Base-by-base conservation (phyloP, 2,113 vertebrate genomes). In the Buteo buteo region DNA sequence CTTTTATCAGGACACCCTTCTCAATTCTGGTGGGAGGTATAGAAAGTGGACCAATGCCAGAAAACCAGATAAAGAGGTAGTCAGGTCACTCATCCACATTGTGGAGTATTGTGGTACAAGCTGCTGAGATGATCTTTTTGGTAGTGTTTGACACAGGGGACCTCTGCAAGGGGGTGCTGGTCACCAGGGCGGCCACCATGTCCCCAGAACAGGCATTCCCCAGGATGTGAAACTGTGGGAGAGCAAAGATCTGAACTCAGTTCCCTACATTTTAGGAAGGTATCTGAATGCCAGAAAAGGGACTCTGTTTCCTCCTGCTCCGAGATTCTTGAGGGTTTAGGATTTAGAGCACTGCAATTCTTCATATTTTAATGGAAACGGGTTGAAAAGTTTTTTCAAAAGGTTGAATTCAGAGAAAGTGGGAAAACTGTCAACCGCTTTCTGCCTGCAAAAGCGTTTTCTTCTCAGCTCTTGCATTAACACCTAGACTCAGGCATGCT, bases 1-100 rank as follows among this genome's bases (percentile, higher is more conserved):
- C 15, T 72, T 59, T 86, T 78, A 44, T 59, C 31, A 76, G 20
- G 38, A 45, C 2, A 29, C 2, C 24, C 10, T 57, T 70, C 34
- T 67, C 4, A 3, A 0, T 47, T 54, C 29, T 38, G 4, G 2
- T n/a, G 7, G 21, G 31, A 69, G 10, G 3, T n/a, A 36, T 10
- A 42, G 47, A 34, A 79, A 47, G 13, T 2, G 6, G 4, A 18
- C 1, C 17, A 42, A 0, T 18, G 17, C 13, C 38, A 84, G 55
- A 74, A 78, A 86, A 11, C 0, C 59, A 71, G 50, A 31, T 9
- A 58, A 82, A 57, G 9, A 66, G 31, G 10, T 16, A 28, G 11
- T 44, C 26, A 59, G 19, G 18, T 25, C 3, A 0, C 10, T 66
- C 8, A 20, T 13, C 42, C 10, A 4, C 20, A n/a, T 6, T n/a